Evolutionary conservation across 2,888 invertebrate genomes (phyloP).

Genomic region (Orthonychiurus folsomi): DNA sequence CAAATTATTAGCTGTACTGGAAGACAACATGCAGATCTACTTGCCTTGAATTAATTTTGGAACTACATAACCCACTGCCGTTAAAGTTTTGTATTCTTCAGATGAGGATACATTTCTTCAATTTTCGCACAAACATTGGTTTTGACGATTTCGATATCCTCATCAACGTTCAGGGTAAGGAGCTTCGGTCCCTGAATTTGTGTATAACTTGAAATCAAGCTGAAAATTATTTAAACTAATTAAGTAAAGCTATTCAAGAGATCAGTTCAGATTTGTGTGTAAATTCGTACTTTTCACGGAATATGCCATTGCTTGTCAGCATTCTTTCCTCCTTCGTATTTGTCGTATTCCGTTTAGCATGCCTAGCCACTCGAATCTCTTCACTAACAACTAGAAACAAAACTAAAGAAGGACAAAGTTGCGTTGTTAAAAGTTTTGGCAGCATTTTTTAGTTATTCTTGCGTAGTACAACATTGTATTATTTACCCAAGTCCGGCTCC

Average conservation of each 20-base stretch:
- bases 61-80: too few relatives aligned
- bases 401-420: too few relatives aligned
- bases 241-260: not conserved
- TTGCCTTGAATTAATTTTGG: too few relatives aligned
- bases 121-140: constrained; percentile 1
- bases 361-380: constrained; percentile 43
- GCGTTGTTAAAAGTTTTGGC: too few relatives aligned
- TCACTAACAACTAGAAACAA: constrained; percentile 46
- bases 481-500: too few relatives aligned
- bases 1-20: too few relatives aligned
- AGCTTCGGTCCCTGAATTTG: constrained; percentile 26
- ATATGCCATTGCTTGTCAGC: constrained; percentile 27
- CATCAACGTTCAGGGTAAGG: constrained; percentile 32
- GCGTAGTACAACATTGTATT: too few relatives aligned
- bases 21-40: too few relatives aligned
- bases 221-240: constrained; percentile 16
- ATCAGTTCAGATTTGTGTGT: not conserved
- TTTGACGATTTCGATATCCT: constrained; percentile 23
- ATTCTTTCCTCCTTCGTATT: constrained; percentile 38
- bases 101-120: constrained; percentile 1
- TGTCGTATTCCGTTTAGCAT: constrained; percentile 36
- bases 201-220: constrained; percentile 33
- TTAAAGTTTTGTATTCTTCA: not conserved
- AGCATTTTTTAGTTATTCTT: too few relatives aligned
- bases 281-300: constrained; percentile 31